These are phyloP conservation scores for Dioctria linearis DNA, from an alignment of 2,888 invertebrate genomes.

Conservation along the genomic window DNA sequence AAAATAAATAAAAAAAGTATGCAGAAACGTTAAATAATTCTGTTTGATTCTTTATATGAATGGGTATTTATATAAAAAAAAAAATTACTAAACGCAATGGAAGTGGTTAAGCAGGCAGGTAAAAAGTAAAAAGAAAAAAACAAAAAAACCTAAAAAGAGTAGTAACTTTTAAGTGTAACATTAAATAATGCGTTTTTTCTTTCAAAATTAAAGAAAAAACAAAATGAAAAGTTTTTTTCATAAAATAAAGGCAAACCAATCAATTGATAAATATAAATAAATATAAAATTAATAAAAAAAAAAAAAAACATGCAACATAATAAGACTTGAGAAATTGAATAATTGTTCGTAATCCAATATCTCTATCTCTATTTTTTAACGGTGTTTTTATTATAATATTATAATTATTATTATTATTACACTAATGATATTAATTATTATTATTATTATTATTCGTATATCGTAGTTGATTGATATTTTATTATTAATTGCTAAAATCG, in stretches of 20 bases:
- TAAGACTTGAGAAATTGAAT: conserved; percentile 54
- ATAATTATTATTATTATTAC: conserved; percentile 43
- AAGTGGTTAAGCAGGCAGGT: neutral
- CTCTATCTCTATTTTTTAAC: conserved; percentile 56
- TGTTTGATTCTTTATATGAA: no score
- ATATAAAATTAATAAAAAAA: no score
- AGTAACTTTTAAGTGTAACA: conserved; percentile 24
- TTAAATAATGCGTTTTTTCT: conserved; percentile 3
- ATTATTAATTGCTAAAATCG: conserved; percentile 52
- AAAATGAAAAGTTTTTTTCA: neutral
- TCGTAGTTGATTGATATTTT: conserved; percentile 56
- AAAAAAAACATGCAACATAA: conserved; percentile 50
- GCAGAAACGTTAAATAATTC: neutral
- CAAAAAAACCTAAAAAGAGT: neutral
- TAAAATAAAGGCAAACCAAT: conserved; percentile 37
- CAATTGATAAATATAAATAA: conserved; percentile 25
- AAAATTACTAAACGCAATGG: no score
- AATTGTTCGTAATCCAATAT: conserved; percentile 53
- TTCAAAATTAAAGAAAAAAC: conserved; percentile 20
- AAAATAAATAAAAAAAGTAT: neutral
- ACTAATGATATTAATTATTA: conserved; percentile 4
- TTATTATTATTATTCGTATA: conserved; percentile 55
- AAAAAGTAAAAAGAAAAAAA: no score
- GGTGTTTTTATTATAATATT: conserved; percentile 53
- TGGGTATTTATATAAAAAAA: no score